These are phyloP conservation scores for Mormyrus iriodes DNA, from an alignment of 2,113 vertebrate species.

Conservation along the genomic window DNA sequence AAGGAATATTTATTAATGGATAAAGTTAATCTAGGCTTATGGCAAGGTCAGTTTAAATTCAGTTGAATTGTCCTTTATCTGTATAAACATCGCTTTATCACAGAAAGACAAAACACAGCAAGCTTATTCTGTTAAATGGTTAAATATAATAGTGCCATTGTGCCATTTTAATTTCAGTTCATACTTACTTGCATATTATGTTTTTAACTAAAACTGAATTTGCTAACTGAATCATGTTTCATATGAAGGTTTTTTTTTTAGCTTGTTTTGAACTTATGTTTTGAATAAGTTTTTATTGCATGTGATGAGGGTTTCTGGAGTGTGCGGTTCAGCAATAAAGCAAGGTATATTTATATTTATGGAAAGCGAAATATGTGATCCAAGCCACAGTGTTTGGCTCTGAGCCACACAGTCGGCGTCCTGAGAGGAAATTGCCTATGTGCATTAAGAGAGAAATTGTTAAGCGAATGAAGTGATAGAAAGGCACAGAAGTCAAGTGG, in stretches of 20 bases:
- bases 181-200: neutral
- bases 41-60: neutral
- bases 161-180: neutral
- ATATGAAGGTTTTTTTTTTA: neutral
- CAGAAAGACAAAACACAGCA: neutral
- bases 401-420: neutral
- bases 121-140: neutral
- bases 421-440: neutral
- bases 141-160: neutral
- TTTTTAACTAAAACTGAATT: neutral
- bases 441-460: neutral
- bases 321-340: neutral
- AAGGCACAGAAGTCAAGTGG: slow-evolving; percentile 2
- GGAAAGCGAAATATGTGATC: neutral
- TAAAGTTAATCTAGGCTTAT: neutral
- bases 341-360: neutral
- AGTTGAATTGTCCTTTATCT: neutral
- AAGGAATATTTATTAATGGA: neutral
- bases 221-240: neutral
- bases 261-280: neutral
- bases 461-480: neutral
- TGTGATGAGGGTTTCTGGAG: neutral
- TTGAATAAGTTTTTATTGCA: neutral
- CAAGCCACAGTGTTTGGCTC: neutral
- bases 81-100: neutral